Conservation (phyloP, 2,113 vertebrate species). For the Eleginops maclovinus region DNA sequence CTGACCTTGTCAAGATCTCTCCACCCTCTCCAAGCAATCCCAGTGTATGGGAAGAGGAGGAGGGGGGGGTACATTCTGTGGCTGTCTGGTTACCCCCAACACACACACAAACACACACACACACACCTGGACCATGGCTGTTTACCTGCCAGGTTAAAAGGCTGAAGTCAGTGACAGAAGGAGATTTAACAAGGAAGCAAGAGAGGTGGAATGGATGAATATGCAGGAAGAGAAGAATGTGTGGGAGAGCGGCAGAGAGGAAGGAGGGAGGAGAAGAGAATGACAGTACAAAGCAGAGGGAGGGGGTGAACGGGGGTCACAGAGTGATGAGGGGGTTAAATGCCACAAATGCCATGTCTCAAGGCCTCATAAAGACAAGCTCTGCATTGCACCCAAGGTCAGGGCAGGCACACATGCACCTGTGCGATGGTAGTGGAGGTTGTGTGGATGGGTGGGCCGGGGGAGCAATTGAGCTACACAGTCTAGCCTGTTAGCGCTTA, state of each 20-base stretch:
- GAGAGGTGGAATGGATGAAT: slow-evolving; percentile 70
- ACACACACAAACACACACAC: slow-evolving; percentile 34
- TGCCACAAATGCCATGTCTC: slow-evolving; percentile 82
- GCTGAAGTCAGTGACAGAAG: slow-evolving; percentile 74
- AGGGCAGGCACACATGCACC: slow-evolving; percentile 75
- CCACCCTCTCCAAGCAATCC: slow-evolving; percentile 50
- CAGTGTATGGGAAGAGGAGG: slow-evolving; percentile 48
- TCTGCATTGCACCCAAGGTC: slow-evolving; percentile 80
- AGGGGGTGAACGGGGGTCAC: slow-evolving; percentile 61
- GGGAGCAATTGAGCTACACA: slow-evolving; percentile 44
- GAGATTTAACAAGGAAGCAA: slow-evolving; percentile 69
- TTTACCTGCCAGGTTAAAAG: slow-evolving; percentile 79
- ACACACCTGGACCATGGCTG: slow-evolving; percentile 63
- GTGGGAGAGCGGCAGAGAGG: slow-evolving; percentile 43
- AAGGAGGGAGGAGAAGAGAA: slow-evolving; percentile 48
- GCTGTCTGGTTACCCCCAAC: slow-evolving; percentile 58
- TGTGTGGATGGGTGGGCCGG: slow-evolving; percentile 31
- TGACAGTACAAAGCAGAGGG: slow-evolving; percentile 72
- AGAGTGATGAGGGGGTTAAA: slow-evolving; percentile 80
- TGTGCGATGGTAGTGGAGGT: slow-evolving; percentile 63
- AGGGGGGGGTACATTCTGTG: slow-evolving; percentile 55
- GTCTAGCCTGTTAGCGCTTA: slow-evolving; percentile 41
- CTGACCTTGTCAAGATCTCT: slow-evolving; percentile 80
- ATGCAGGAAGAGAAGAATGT: slow-evolving; percentile 63
- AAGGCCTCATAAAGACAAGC: slow-evolving; percentile 79